These are phyloP conservation scores for Galerucella nymphaeae DNA, from an alignment of 2,888 invertebrate species.

Conservation along the genomic window DNA sequence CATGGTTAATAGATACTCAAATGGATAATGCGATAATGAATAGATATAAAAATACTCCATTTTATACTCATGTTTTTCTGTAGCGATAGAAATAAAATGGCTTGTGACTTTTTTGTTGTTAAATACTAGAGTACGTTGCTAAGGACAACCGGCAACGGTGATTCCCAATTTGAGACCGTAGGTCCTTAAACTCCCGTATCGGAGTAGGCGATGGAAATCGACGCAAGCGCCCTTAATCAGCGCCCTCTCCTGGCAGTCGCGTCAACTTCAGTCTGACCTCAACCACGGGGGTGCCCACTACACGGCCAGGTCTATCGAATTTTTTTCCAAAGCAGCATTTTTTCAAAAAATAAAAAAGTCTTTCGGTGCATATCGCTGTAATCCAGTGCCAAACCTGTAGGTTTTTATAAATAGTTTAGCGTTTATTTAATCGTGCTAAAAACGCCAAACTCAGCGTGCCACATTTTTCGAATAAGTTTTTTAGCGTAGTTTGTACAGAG, in stretches of 20 bases:
- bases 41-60: no score
- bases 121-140: background rate
- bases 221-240: constrained; percentile 52
- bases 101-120: background rate
- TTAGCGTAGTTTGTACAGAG: constrained; percentile 35
- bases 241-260: constrained; percentile 60
- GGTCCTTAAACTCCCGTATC: constrained; percentile 12
- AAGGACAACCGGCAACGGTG: background rate
- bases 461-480: constrained; percentile 31
- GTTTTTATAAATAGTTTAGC: constrained; percentile 32
- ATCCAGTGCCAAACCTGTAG: constrained; percentile 41
- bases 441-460: constrained; percentile 28
- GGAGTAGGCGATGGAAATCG: constrained; percentile 47
- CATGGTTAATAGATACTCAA: no score
- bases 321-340: constrained; percentile 39
- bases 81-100: background rate
- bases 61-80: background rate
- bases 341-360: constrained; percentile 28
- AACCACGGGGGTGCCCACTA: constrained; percentile 56
- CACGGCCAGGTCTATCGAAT: constrained; percentile 48
- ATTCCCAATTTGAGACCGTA: constrained; percentile 4
- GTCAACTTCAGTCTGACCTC: constrained; percentile 63
- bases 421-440: constrained; percentile 12
- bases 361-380: constrained; percentile 41
- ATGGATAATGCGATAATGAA: no score